Conservation (phyloP, 23 tunicate genomes). For the Styela plicata region DNA sequence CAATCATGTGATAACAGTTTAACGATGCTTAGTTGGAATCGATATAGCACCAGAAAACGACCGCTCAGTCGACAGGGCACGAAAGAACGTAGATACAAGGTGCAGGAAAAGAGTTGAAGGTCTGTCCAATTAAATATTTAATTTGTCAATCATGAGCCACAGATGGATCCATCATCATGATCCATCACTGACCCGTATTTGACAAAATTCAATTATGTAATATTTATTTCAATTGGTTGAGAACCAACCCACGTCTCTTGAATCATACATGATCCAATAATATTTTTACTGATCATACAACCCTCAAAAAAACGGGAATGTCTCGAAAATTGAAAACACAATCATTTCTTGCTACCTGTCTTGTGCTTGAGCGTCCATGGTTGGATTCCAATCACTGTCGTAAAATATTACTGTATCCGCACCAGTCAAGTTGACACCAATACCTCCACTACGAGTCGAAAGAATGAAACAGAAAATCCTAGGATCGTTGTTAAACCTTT, state of each 20-base stretch:
- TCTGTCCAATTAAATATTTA: too few relatives aligned
- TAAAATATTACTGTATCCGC: conserved; percentile 98
- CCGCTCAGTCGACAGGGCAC: not conserved
- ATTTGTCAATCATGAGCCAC: too few relatives aligned
- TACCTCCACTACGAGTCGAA: conserved; percentile 96
- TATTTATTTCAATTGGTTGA: too few relatives aligned
- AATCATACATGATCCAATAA: too few relatives aligned
- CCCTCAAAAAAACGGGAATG: too few relatives aligned
- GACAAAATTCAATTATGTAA: too few relatives aligned
- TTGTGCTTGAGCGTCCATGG: conserved; percentile 99
- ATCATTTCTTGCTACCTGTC: conserved; percentile 77
- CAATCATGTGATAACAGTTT: not conserved
- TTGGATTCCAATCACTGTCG: conserved; percentile 99
- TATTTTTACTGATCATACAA: too few relatives aligned
- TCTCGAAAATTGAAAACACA: too few relatives aligned
- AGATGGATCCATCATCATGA: too few relatives aligned
- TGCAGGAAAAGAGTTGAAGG: too few relatives aligned
- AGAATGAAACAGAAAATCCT: conserved; percentile 94
- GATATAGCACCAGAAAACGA: conserved; percentile 3
- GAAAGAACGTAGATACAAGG: not conserved
- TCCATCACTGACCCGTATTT: too few relatives aligned
- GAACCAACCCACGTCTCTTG: too few relatives aligned
- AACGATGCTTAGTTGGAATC: conserved; percentile 12
- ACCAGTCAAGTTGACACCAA: conserved; percentile 96
- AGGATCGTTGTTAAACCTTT: conserved; percentile 92